Percentiles rank a stretch among this genome's conserved stretches.
These are phyloP conservation scores for Onchidella celtica DNA, from an alignment of 2,888 invertebrate genomes.

Conservation along the genomic window DNA sequence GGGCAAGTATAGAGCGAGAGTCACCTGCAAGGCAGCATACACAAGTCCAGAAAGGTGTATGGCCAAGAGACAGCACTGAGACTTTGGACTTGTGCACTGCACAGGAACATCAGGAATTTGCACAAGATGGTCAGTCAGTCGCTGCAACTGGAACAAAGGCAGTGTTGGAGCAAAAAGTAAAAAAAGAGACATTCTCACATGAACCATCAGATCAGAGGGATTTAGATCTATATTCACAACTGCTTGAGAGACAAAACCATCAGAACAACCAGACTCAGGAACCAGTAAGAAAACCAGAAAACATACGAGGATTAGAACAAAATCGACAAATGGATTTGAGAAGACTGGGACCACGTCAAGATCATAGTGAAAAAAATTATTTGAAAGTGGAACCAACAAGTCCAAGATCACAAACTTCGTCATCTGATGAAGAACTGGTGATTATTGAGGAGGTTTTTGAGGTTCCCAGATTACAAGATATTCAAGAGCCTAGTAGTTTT, in stretches of 20 bases:
- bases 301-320: neutral
- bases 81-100: no score
- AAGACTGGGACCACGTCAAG: neutral
- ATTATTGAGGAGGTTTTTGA: slow-evolving; percentile 12
- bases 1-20: neutral
- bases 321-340: neutral
- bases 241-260: neutral
- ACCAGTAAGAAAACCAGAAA: neutral
- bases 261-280: neutral
- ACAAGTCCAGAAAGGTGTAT: no score
- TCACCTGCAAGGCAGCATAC: neutral
- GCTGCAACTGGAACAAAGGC: no score
- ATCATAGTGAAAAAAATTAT: neutral
- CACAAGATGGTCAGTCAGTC: no score
- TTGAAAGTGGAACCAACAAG: neutral
- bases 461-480: neutral
- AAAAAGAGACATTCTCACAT: neutral
- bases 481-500: neutral
- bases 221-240: neutral
- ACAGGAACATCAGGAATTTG: no score
- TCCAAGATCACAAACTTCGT: slow-evolving; percentile 1
- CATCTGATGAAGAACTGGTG: slow-evolving; percentile 31
- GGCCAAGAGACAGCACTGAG: no score
- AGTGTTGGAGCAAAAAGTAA: no score
- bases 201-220: neutral